Conservation (phyloP, 2,888 invertebrate species). For the Yponomeuta sedellus region DNA sequence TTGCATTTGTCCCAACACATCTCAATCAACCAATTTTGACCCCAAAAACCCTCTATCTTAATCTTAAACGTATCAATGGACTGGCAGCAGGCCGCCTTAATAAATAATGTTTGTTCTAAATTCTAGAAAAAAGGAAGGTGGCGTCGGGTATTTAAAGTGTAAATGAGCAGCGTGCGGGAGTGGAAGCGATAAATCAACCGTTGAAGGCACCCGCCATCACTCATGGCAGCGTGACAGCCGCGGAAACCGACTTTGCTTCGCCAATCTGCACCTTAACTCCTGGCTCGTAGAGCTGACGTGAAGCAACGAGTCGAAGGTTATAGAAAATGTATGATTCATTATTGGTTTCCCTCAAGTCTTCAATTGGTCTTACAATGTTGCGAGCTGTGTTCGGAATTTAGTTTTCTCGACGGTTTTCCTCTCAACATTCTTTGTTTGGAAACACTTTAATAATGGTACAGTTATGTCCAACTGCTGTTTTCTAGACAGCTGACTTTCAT, state of each 20-base stretch:
- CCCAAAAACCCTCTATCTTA: background rate
- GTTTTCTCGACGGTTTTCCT: background rate
- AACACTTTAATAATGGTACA: background rate
- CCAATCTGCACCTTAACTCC: background rate
- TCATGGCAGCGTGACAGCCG: conserved; percentile 17
- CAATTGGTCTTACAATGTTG: conserved; percentile 1
- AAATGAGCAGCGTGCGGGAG: conserved; percentile 13
- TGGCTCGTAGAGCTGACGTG: background rate
- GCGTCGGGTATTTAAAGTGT: conserved; percentile 12
- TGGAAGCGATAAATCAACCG: conserved; percentile 18
- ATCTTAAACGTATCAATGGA: background rate
- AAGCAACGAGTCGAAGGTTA: background rate
- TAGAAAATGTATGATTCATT: conserved; percentile 3
- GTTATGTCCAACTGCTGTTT: too few relatives aligned
- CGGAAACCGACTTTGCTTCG: background rate
- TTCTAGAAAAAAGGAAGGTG: background rate
- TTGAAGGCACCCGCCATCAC: conserved; percentile 11
- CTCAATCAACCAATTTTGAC: background rate
- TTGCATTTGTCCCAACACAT: too few relatives aligned
- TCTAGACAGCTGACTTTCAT: too few relatives aligned
- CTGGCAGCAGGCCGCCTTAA: background rate
- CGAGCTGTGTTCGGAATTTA: background rate
- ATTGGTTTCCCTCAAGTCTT: conserved; percentile 3
- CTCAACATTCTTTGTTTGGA: background rate
- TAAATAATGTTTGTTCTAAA: background rate